Evolutionary conservation across 35 echinoderm and acorn worm species (phyloP), one percentile per base, ranked within the genome.

Genomic region (Lytechinus pictus): DNA sequence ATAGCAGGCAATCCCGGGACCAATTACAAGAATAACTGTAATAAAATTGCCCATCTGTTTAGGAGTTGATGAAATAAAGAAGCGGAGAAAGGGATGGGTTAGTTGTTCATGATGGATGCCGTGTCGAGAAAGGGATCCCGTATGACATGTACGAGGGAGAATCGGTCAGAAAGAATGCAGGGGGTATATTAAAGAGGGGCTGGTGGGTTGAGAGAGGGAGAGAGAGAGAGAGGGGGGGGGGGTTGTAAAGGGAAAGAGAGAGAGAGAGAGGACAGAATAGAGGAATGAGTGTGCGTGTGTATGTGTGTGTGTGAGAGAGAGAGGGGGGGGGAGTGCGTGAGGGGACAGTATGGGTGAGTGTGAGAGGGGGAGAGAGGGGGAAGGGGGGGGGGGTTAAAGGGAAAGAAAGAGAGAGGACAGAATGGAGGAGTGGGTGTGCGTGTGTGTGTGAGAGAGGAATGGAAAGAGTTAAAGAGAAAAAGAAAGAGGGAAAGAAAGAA

Each of bases 41-140:
- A 90, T 90, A 54, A 90, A 90, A 90, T 90, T 90, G 88, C 88
- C 88, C 88, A 90, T 90, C 88, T 90, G 88, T 90, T 90, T 90
- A 90, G 19, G 88, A 44, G 88, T 90, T 54, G 88, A 33, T 21
- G 88, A 4, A 54, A 90, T 52, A 33, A 14, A 52, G 28, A 54
- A 54, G 88, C 9, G 9, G 11, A 54, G 28, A 54, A 90, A 51
- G 88, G 88, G 88, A 90, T 90, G 88, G 52, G 88, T 44, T 10
- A 90, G 88, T 44, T 33, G 88, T 9, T 8, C 6, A 54, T 90
- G 88, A 90, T 90, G 88, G 88, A 90, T 90, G 88, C 7, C 88
- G 6, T 90, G 88, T 90, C 88, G 52, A 90, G 28, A 5, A 57
- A 57, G 55, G 24, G 24, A 27, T 1, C 10, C 9, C 9, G 44